Percentiles rank a stretch among this genome's conserved stretches.
These are phyloP conservation scores for Typhlichthys subterraneus DNA, from an alignment of 2,797 vertebrate species.

Conservation along the genomic window DNA sequence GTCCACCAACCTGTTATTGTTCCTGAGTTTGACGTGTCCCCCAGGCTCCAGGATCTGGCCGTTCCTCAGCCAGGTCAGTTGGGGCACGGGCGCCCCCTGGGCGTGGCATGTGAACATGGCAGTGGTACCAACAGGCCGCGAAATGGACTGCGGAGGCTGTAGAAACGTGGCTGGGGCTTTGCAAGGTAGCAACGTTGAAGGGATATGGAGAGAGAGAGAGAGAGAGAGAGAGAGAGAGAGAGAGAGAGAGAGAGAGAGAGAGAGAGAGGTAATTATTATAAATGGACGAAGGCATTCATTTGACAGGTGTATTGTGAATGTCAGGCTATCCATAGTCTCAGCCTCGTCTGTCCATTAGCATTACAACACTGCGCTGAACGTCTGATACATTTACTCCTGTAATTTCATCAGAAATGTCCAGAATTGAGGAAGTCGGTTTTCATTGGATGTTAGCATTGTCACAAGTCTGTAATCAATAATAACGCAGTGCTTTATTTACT, in stretches of 20 bases:
- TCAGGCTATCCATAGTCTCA: no score
- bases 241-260: not conserved
- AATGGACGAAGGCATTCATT: no score
- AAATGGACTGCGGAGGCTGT: slow-evolving; percentile 94
- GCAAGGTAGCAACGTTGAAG: not conserved
- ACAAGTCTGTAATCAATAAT: no score
- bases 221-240: not conserved
- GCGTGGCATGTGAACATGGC: slow-evolving; percentile 96
- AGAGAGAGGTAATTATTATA: not conserved
- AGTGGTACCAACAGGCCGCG: slow-evolving; percentile 90
- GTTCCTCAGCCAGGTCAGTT: slow-evolving; percentile 96
- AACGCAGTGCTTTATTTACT: no score
- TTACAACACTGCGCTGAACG: no score
- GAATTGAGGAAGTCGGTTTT: no score
- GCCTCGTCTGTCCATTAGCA: no score
- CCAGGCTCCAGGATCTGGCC: slow-evolving; percentile 92
- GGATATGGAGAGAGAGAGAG: not conserved
- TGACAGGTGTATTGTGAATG: no score
- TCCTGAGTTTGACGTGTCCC: slow-evolving; percentile 92
- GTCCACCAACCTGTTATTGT: slow-evolving; percentile 90
- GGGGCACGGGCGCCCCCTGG: slow-evolving; percentile 91
- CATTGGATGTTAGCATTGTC: no score
- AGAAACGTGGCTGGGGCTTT: slow-evolving; percentile 95
- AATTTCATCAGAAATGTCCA: no score
- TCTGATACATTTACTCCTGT: no score